Conservation (phyloP, 2,797 vertebrate genomes). For the Mus caroli region DNA sequence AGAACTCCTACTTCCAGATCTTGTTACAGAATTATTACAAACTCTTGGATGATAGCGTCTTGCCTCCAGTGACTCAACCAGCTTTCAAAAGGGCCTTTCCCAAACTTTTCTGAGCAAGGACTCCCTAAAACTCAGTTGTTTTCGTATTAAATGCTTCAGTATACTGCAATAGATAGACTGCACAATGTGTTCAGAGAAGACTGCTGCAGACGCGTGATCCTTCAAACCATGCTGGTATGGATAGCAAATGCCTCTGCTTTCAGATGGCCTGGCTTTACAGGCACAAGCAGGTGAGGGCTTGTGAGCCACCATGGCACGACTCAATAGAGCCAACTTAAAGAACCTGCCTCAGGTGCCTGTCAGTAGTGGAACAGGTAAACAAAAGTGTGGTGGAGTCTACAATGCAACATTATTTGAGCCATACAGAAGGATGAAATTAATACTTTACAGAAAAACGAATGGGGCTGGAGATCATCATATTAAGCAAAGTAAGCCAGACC, state of each 20-base stretch:
- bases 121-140: conserved; percentile 48
- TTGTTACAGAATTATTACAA: not conserved
- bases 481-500: not conserved
- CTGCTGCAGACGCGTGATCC: not conserved
- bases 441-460: not conserved
- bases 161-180: not conserved
- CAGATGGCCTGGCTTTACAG: not conserved
- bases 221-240: not conserved
- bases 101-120: conserved; percentile 38
- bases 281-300: not conserved
- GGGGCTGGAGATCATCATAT: not conserved
- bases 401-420: not conserved
- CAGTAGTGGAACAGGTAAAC: not conserved
- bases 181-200: not conserved
- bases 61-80: not conserved
- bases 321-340: not conserved
- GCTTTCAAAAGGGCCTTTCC: not conserved
- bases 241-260: not conserved
- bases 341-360: not conserved
- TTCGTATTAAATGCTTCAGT: not conserved
- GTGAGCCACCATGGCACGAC: not conserved
- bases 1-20: not conserved
- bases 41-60: not conserved
- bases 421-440: not conserved
- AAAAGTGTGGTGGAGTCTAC: not conserved